Evolutionary conservation across 2,113 vertebrate species (phyloP), one percentile per base, ranked within the genome.

Genomic region (Vombatus ursinus): DNA sequence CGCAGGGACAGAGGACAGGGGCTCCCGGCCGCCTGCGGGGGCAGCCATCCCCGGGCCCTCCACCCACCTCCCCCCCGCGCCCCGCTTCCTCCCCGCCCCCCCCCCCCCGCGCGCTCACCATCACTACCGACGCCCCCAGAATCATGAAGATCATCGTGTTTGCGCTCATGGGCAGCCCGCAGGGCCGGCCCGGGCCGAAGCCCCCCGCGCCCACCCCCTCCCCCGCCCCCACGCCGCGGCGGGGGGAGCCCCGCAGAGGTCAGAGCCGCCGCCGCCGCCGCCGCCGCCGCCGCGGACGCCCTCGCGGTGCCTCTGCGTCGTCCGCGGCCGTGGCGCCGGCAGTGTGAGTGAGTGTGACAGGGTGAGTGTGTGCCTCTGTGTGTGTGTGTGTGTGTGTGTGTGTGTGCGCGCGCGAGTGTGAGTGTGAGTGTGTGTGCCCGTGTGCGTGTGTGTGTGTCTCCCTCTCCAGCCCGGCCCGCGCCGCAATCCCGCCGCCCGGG

Each of bases 61-160:
- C 94, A 91, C 97, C 96, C 95, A 52, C 50, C 93, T 97, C 94
- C 77, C 95, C 94, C 53, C 95, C 89, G 50, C 90, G 37, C 84
- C n/a, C 93, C 54, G 31, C 95, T 95, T 92, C 28, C 26, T 9
- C 57, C 57, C 3, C 53, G 25, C 53, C 97, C 96, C 97, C 97
- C 97, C 95, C 97, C 94, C 52, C 23, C 52, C 22, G 57, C 57
- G 57, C 57, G 98, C 99, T 99, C 99, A 99, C 99, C 99, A 99
- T 99, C 98, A 99, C 99, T 99, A 99, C 97, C 98, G 99, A 99
- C 99, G 99, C 99, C 99, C 99, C 99, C 99, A 99, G 99, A 98
- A 99, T 99, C 99, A 99, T 99, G 99, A 99, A 99, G 99, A 99
- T 99, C 99, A 99, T 99, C 99, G 99, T 99, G 99, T 99, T 99